Base-by-base conservation (phyloP, 2,888 invertebrate species). In the Caenorhabditis parvicauda region DNA sequence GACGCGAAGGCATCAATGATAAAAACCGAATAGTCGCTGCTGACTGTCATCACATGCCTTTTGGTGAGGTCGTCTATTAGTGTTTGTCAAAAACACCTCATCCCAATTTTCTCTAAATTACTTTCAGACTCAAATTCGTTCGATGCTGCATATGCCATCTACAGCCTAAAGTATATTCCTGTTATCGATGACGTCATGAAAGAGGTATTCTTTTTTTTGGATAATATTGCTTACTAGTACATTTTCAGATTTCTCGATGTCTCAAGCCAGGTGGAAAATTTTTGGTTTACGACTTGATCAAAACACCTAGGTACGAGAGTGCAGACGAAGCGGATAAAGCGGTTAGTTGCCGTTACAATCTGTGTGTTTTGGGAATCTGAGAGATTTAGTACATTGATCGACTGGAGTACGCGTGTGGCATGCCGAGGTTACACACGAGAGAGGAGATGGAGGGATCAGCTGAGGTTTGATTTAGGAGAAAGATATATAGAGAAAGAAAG, bases 141-240 rank as follows among this genome's bases (percentile, higher is more conserved):
- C 41, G 79, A 80, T 44, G 60, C 72, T 1, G 80, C 77, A 5
- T 79, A 78, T 54, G 79, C 79, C 9, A 71, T 79, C 27, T 79
- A 79, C 54, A 67, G 79, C 1, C 61, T 79, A 21, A 79, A 79
- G 54, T 79, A 79, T 53, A 76, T 80, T 49, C 70, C 71, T 22
- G 63, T 75, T 44, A 57, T 79, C 29, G 60, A 70, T 21, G 68
- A 62, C 6, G 69, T 74, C n/a, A 58, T 80, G 46, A 49, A 62
- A 35, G 79, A 79, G 60, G 63, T 77, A 24, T 37, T 19, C n/a
- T 14, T 19, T 7, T 28, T 17, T 42, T n/a, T n/a, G n/a, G n/a
- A n/a, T n/a, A n/a, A n/a, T n/a, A 53, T n/a, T 9, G 29, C 19
- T 38, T 24, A 19, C 19, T 22, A 21, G 2, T 21, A 19, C 17